Evolutionary conservation across 2,888 invertebrate species (phyloP).

Genomic region (Nemapogon koenigi): DNA sequence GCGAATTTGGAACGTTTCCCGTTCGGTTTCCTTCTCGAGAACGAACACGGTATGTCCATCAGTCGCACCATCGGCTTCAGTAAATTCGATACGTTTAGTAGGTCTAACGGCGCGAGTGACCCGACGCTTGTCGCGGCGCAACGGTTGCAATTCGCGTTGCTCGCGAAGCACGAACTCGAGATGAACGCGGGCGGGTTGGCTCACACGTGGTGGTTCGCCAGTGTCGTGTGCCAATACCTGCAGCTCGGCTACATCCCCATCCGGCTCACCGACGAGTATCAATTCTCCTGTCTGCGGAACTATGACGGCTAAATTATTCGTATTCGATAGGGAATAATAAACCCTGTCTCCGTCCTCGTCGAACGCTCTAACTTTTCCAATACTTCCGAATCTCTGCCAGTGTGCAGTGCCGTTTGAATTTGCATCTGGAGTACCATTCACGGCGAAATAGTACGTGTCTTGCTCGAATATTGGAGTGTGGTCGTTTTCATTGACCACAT

Average conservation of each 20-base stretch:
- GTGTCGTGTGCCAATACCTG: constrained; percentile 85
- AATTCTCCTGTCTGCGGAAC: constrained; percentile 94
- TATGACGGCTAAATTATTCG: constrained; percentile 84
- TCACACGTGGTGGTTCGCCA: constrained; percentile 74
- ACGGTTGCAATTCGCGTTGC: constrained; percentile 66
- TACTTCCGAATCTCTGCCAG: constrained; percentile 81
- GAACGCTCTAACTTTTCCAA: constrained; percentile 85
- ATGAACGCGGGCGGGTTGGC: constrained; percentile 77
- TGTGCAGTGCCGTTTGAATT: constrained; percentile 66
- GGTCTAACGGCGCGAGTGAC: constrained; percentile 92
- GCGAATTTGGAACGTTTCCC: constrained; percentile 91
- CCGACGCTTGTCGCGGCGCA: constrained; percentile 75
- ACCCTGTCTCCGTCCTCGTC: constrained; percentile 93
- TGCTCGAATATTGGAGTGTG: constrained; percentile 87
- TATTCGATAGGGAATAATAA: constrained; percentile 83
- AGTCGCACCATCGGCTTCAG: constrained; percentile 88
- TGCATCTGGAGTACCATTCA: constrained; percentile 69
- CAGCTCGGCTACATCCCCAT: constrained; percentile 71
- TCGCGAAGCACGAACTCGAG: constrained; percentile 73
- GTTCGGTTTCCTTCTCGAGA: constrained; percentile 89
- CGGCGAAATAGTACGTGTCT: constrained; percentile 77
- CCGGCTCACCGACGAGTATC: constrained; percentile 81
- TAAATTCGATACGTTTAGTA: constrained; percentile 92
- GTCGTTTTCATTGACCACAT: constrained; percentile 88
- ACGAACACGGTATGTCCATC: constrained; percentile 90